Base-by-base conservation (phyloP, 2,888 invertebrate species). In the Alsophila aescularia region DNA sequence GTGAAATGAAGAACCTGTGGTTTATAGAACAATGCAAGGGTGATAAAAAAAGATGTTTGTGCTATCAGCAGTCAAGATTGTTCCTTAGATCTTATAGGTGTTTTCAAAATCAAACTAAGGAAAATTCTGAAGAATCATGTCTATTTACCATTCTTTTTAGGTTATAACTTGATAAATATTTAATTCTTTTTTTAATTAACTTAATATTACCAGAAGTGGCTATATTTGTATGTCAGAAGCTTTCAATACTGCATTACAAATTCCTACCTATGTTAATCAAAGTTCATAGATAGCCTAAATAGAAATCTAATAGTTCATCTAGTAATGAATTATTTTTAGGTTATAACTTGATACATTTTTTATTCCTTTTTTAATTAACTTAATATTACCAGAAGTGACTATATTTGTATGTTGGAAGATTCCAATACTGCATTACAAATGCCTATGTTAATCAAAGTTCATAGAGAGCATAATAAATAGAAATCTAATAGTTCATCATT, bases 381-480 rank as follows among this genome's bases (percentile, higher is more conserved):
- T 4, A 24, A 29, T 29, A n/a, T 1, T 29, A n/a, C n/a, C 29
- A 29, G 29, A 10, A 21, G 6, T 6, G 21, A 5, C 21, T 21
- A 21, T 27, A 27, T 27, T 27, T 27, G 27, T 9, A 2, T 27
- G 27, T 8, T 9, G 9, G 27, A 0, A 32, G 32, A 4, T 27
- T 2, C 31, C 31, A 21, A 16, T 31, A 47, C 47, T 39, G 47
- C 47, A 47, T 29, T 47, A 31, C 47, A 37, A 47, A 39, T 39
- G 29, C 4, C 32, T 3, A 32, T 2, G n/a, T 8, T 29, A 9
- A 3, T 1, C 5, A 10, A 29, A 10, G 3, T 5, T 7, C 7
- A 7, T 5, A 5, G 1, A 21, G 3, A 21, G 21, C n/a, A n/a
- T n/a, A n/a, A n/a, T n/a, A n/a, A n/a, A 21, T 21, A 21, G 3